Base-by-base conservation (phyloP, 2,113 vertebrate species). In the Pimephales promelas region DNA sequence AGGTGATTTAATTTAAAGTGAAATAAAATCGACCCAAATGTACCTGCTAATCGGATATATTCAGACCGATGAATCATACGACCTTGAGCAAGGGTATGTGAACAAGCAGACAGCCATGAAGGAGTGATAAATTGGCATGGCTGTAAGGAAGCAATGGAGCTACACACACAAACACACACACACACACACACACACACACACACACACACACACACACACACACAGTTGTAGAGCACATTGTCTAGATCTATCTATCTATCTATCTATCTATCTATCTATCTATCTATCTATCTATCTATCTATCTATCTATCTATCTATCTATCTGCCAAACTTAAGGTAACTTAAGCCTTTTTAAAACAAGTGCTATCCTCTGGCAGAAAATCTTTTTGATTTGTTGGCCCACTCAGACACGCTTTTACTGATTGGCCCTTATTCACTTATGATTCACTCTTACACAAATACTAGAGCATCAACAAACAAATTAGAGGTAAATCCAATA, bases 321-420 rank as follows among this genome's bases (percentile, higher is more conserved):
- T 0, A 40, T 36, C 36, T 1, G n/a, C 5, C 5, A 47, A 45
- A 45, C n/a, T n/a, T n/a, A 54, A 47, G 24, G 70, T 16, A 45
- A 26, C 68, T 8, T 22, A 26, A 71, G 22, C 14, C 22, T 72
- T 45, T 16, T 47, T 2, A 72, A n/a, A 71, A 24, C 68, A 45
- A 72, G 22, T 57, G 9, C 11, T 57, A 56, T 57, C 52, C 52
- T 57, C 10, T 57, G 52, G 28, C 28, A 34, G 49, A 76, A 76
- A 14, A 36, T 76, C 74, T 36, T 13, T 6, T 59, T 56, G 34
- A 85, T 79, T 40, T 87, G 86, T 70, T 16, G 18, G 3, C 22
- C 84, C 40, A 79, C 85, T 71, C 82, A 70, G 76, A 79, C 56
- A 24, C 40, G 22, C 70, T 36, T 68, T 79, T 31, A 81, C 68